Conservation (phyloP, 2,113 vertebrate species). For the Gasterosteus nipponicus region DNA sequence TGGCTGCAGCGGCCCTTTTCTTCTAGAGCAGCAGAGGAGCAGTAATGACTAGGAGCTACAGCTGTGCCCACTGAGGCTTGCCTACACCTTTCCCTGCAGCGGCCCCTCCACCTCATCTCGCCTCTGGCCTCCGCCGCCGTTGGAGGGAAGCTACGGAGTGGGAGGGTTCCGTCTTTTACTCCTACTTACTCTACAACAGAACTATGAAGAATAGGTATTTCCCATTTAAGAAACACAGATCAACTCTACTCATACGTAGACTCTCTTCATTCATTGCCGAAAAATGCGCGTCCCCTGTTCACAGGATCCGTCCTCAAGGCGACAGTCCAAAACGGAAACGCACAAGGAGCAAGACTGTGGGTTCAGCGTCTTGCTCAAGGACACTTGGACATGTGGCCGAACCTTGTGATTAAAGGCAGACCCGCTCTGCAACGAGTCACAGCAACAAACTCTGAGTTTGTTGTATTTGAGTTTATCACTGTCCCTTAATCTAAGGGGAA, state of each 20-base stretch:
- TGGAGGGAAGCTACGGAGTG: neutral
- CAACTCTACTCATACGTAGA: neutral
- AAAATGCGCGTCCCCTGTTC: neutral
- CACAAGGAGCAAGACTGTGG: neutral
- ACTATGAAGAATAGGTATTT: neutral
- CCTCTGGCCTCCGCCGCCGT: constrained; percentile 14
- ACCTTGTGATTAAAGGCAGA: neutral
- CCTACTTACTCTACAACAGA: neutral
- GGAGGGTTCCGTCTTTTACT: neutral
- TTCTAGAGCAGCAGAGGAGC: constrained; percentile 73
- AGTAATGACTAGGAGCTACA: constrained; percentile 75
- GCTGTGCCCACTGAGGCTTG: constrained; percentile 75
- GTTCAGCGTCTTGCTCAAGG: neutral
- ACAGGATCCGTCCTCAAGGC: neutral
- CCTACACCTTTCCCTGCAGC: constrained; percentile 52
- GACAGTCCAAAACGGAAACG: neutral
- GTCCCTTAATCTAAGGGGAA: neutral
- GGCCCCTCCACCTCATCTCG: constrained; percentile 52
- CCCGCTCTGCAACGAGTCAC: neutral
- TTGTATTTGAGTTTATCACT: neutral
- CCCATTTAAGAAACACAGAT: neutral
- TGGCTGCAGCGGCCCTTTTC: constrained; percentile 66
- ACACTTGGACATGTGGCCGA: neutral
- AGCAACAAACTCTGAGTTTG: neutral
- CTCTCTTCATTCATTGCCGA: neutral